These are phyloP conservation scores for Mesitornis unicolor DNA, from an alignment of 2,113 vertebrate species.

Conservation along the genomic window DNA sequence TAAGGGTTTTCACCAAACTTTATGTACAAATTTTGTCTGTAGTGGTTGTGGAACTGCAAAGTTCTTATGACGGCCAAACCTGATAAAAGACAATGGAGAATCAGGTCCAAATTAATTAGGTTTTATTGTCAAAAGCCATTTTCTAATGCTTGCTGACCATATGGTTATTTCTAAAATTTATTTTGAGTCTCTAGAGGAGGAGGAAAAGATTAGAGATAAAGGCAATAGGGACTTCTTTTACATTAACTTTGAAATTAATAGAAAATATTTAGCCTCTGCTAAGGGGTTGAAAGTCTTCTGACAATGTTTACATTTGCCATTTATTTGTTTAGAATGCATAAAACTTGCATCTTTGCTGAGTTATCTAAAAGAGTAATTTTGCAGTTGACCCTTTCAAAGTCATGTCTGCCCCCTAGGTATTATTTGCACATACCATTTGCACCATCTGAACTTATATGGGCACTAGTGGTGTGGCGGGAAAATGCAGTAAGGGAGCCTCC, in stretches of 20 bases:
- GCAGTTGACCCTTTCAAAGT: not conserved
- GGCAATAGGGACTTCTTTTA: not conserved
- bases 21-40: not conserved
- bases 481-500: not conserved
- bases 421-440: fast-evolving
- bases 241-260: not conserved
- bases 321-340: not conserved
- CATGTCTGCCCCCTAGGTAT: not conserved
- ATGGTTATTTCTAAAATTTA: constrained; percentile 10
- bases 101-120: constrained; percentile 10
- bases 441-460: not conserved
- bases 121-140: constrained; percentile 2
- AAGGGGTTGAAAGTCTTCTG: not conserved
- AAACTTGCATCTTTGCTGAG: not conserved
- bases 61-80: not conserved
- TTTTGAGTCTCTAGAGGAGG: not conserved
- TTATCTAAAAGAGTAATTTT: not conserved
- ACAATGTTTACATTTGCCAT: not conserved
- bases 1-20: not conserved
- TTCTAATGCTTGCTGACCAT: not conserved
- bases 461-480: not conserved
- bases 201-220: not conserved
- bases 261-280: not conserved
- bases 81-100: not conserved
- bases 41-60: not conserved